Evolutionary conservation across 2,888 invertebrate species (phyloP).

Genomic region (Apamea sordens): DNA sequence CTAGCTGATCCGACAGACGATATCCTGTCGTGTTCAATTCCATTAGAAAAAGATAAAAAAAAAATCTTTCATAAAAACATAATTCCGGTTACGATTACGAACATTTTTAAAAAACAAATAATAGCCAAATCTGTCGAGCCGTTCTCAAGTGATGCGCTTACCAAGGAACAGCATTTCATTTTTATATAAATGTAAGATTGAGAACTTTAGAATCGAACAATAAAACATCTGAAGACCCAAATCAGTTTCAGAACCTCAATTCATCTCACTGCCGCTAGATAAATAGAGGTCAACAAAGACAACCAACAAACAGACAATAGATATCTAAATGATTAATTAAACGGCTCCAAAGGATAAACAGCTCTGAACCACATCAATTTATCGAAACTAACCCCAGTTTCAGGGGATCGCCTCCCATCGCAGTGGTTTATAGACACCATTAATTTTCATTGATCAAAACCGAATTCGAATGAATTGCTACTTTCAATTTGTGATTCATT

Average conservation of each 20-base stretch:
- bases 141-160: no score
- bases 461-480: slow-evolving; percentile 29
- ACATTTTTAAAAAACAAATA: no score
- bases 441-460: slow-evolving; percentile 52
- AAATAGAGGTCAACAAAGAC: slow-evolving; percentile 29
- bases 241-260: background rate
- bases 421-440: slow-evolving; percentile 54
- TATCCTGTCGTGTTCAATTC: background rate
- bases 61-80: no score
- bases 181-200: background rate
- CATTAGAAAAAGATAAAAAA: no score
- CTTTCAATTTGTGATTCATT: slow-evolving; percentile 33
- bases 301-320: slow-evolving; percentile 18
- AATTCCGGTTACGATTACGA: no score
- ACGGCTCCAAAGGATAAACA: slow-evolving; percentile 45
- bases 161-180: no score
- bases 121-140: no score
- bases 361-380: slow-evolving; percentile 46
- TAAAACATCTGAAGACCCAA: background rate
- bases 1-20: background rate
- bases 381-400: slow-evolving; percentile 39
- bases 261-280: background rate
- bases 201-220: background rate
- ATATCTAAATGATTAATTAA: slow-evolving; percentile 44
- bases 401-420: slow-evolving; percentile 33